phyloP scores from a whole-genome alignment of 2,113 vertebrate species.

The Murina feae region DNA sequence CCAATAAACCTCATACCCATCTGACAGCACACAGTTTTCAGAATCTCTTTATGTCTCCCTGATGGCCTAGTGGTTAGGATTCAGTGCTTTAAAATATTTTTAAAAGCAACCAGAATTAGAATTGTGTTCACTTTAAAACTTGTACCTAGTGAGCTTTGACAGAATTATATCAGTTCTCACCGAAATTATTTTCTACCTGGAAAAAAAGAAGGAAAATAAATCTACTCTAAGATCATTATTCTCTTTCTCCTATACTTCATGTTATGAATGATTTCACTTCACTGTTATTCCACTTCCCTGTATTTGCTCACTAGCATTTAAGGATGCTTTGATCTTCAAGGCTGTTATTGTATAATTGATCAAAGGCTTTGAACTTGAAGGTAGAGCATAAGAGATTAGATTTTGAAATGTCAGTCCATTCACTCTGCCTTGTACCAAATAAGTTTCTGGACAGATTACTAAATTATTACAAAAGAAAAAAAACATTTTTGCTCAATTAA shows the following conservation, averaged over 20 bases:
- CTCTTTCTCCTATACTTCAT: neutral
- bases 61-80: neutral
- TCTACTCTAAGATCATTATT: neutral
- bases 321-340: slow-evolving; percentile 73
- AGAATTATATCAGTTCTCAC: neutral
- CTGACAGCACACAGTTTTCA: neutral
- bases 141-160: neutral
- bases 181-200: neutral
- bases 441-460: slow-evolving; percentile 67
- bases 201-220: neutral
- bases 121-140: neutral
- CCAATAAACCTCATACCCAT: neutral
- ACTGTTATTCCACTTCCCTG: neutral
- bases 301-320: slow-evolving; percentile 61
- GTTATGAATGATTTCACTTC: neutral
- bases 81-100: neutral
- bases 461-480: slow-evolving; percentile 13
- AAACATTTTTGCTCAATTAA: neutral
- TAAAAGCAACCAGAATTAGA: neutral
- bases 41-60: neutral
- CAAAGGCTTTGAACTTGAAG: slow-evolving; percentile 63
- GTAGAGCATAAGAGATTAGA: slow-evolving; percentile 44
- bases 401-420: slow-evolving; percentile 63
- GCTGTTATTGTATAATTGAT: slow-evolving; percentile 76
- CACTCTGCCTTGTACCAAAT: slow-evolving; percentile 49